phyloP scores from a whole-genome alignment of 2,888 invertebrate genomes.

The Galeruca laticollis region DNA sequence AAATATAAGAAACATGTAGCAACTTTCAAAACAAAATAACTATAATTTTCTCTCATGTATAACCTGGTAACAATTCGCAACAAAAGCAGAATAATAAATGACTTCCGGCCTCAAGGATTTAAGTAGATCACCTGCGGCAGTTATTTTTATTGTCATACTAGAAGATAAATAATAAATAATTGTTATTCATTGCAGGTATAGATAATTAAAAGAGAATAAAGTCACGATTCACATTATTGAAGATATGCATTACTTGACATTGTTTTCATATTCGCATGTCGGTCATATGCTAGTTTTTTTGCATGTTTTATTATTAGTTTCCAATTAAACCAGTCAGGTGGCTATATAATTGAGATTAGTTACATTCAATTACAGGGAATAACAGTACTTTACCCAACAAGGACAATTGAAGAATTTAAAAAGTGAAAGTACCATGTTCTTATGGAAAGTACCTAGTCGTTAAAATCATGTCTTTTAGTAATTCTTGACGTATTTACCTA shows the following conservation, averaged over 20 bases:
- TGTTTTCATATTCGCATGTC: conserved; percentile 11
- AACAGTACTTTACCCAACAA: background rate
- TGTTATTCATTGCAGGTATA: conserved; percentile 27
- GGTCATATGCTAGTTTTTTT: background rate
- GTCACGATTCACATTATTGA: conserved; percentile 28
- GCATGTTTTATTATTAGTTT: background rate
- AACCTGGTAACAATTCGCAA: conserved; percentile 21
- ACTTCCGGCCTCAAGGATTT: conserved; percentile 30
- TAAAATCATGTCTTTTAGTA: no score
- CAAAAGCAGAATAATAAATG: conserved; percentile 16
- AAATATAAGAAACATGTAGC: no score
- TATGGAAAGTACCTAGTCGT: no score
- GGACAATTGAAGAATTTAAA: background rate
- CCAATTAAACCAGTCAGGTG: background rate
- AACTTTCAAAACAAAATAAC: no score
- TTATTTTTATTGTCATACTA: conserved; percentile 18
- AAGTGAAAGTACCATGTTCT: background rate
- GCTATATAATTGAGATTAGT: background rate
- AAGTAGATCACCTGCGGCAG: conserved; percentile 9
- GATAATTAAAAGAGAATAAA: conserved; percentile 23
- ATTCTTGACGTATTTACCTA: no score
- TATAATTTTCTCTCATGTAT: background rate
- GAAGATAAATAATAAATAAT: conserved; percentile 25
- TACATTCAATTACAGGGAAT: background rate
- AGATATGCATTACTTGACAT: conserved; percentile 11